phyloP scores from a whole-genome alignment of 2,113 vertebrate species.

The Neomonachus schauinslandi region DNA sequence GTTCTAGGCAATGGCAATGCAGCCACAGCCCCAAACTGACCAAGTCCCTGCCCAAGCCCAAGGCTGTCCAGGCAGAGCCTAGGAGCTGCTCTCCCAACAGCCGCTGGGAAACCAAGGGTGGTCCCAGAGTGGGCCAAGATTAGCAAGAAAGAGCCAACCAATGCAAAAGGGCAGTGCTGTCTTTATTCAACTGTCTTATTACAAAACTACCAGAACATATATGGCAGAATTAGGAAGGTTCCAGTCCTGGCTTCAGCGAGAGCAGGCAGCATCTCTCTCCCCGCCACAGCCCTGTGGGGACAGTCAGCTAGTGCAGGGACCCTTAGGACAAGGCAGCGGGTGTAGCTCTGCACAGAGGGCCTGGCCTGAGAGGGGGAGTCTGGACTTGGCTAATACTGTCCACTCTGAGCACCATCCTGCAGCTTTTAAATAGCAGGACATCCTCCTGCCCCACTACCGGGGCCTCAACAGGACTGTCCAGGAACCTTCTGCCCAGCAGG shows the following conservation, averaged over 20 bases:
- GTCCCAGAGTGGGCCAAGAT: fast-evolving
- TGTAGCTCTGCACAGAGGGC: background rate
- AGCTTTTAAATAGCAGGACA: background rate
- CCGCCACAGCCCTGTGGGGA: background rate
- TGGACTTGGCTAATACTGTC: background rate
- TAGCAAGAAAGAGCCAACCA: background rate
- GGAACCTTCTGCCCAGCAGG: background rate
- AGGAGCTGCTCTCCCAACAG: background rate
- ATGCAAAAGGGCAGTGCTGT: fast-evolving
- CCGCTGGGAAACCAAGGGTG: background rate
- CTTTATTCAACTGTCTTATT: slow-evolving; percentile 46
- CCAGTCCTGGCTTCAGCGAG: background rate
- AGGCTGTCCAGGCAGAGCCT: background rate
- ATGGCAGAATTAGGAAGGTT: background rate
- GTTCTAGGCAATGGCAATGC: background rate
- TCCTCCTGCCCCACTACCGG: background rate
- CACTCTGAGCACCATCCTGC: background rate
- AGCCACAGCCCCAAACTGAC: background rate
- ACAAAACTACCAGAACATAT: background rate
- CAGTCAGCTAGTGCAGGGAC: background rate
- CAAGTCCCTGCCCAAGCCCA: too few species aligned
- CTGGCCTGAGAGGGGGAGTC: background rate
- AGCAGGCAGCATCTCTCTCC: background rate
- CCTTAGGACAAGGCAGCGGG: background rate
- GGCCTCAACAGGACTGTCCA: background rate